A percentile compares a stretch with the other conserved stretches of the same genome.
phyloP scores from a whole-genome alignment of 1,140 invertebrate species.

The Heliconius congener region DNA sequence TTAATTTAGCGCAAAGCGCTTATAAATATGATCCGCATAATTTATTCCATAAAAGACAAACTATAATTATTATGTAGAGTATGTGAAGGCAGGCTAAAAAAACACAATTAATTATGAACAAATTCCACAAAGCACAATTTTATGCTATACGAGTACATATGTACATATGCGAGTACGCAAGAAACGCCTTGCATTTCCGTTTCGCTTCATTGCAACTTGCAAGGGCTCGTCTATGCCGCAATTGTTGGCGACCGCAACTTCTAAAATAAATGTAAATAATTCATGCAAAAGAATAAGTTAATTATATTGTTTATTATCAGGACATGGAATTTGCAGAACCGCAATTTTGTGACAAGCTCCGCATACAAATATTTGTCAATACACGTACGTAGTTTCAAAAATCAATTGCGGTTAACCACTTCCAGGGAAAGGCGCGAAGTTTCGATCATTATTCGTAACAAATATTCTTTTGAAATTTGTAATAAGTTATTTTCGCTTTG shows the following conservation, averaged over 20 bases:
- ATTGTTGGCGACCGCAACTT: neutral
- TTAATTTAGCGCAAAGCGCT: constrained; percentile 5
- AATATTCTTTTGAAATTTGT: constrained; percentile 6
- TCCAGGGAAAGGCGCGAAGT: constrained; percentile 61
- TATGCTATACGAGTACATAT: neutral
- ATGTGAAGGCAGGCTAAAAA: constrained; percentile 3
- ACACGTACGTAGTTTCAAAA: constrained; percentile 33
- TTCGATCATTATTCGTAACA: constrained; percentile 26
- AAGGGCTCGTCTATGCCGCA: neutral
- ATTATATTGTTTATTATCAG: neutral
- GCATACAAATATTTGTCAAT: constrained; percentile 45
- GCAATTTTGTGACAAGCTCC: constrained; percentile 50
- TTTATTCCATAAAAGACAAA: constrained; percentile 17
- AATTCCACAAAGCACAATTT: constrained; percentile 8
- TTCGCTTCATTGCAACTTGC: neutral
- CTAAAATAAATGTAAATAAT: constrained; percentile 27
- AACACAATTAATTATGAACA: constrained; percentile 18
- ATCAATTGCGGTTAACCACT: constrained; percentile 62
- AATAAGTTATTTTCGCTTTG: neutral
- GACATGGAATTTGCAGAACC: constrained; percentile 41
- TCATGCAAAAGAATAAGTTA: constrained; percentile 5
- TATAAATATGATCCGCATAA: neutral
- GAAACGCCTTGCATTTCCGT: neutral
- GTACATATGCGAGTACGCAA: neutral
- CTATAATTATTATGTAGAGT: constrained; percentile 8